A percentile compares a stretch with the other conserved stretches of the same genome.
These are phyloP conservation scores for Oxystoma pomonae DNA, from an alignment of 2,888 invertebrate genomes.

Conservation along the genomic window DNA sequence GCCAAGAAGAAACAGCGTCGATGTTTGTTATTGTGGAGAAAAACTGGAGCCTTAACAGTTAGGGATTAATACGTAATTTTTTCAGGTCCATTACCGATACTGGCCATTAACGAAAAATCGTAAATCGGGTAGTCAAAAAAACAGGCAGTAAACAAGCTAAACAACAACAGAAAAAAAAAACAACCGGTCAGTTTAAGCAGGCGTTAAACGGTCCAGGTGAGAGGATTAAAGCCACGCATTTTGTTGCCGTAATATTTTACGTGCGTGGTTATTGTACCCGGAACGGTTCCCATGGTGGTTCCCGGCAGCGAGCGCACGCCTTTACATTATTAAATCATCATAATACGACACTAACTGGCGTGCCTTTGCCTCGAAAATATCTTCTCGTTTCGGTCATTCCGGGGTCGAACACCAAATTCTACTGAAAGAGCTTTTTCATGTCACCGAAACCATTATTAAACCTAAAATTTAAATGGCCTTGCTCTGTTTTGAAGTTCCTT, in stretches of 20 bases:
- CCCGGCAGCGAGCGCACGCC: neutral
- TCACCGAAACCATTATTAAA: neutral
- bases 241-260: neutral
- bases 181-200: neutral
- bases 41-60: too few relatives aligned
- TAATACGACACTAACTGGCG: neutral
- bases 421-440: neutral
- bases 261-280: neutral
- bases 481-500: too few relatives aligned
- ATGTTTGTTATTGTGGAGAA: too few relatives aligned
- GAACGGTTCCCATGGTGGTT: neutral
- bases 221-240: neutral
- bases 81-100: neutral
- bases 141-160: neutral
- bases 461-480: neutral
- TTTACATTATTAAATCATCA: neutral
- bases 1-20: too few relatives aligned
- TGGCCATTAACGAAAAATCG: neutral
- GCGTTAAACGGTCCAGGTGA: neutral
- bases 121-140: neutral
- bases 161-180: neutral
- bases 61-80: neutral
- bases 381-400: neutral
- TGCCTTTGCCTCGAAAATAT: neutral
- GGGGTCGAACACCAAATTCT: neutral